phyloP scores from a whole-genome alignment of 1,140 invertebrate species.

The Coenobita brevimanus region DNA sequence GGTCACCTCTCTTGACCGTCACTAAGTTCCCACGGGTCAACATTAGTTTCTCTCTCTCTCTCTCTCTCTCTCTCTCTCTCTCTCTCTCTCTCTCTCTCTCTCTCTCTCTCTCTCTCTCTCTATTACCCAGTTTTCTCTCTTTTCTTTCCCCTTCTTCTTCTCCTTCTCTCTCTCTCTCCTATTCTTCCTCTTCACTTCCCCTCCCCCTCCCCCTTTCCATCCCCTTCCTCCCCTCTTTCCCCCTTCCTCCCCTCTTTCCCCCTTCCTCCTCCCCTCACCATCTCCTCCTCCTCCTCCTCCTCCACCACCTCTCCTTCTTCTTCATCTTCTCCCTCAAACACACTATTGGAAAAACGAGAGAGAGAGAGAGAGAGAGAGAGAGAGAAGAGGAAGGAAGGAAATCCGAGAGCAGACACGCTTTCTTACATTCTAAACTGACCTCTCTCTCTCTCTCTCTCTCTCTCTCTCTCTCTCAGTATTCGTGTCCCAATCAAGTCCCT shows the following conservation, averaged over 20 bases:
- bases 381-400: slow-evolving; percentile 1
- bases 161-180: not conserved
- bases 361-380: not conserved
- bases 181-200: not conserved
- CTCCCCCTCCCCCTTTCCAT: not conserved
- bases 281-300: not conserved
- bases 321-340: not conserved
- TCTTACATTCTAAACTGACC: not conserved
- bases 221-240: not conserved
- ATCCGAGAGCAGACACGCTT: slow-evolving; percentile 8
- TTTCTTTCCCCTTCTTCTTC: not conserved
- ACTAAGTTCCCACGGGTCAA: too few species aligned
- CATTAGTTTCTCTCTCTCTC: too few species aligned
- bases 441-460: not conserved
- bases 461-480: not conserved
- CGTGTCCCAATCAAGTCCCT: slow-evolving; percentile 7
- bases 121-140: not conserved
- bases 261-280: not conserved
- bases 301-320: slow-evolving; percentile 5
- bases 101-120: not conserved
- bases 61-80: too few species aligned
- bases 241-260: slow-evolving; percentile 2
- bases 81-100: not conserved
- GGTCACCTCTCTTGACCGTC: too few species aligned
- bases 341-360: not conserved